phyloP scores from a whole-genome alignment of 2,888 invertebrate species.

The Campoplex nolae region DNA sequence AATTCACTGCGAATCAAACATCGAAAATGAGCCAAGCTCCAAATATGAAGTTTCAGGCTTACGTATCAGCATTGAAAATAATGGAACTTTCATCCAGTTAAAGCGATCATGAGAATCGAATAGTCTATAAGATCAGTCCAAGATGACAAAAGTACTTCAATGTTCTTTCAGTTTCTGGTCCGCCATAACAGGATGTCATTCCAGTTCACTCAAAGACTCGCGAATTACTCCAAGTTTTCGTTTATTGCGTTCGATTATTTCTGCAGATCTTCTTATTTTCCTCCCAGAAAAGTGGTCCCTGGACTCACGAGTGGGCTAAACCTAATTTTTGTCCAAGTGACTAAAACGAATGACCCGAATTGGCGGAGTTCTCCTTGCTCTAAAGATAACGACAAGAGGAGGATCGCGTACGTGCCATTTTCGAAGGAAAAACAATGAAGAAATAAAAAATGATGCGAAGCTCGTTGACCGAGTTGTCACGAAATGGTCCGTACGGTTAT shows the following conservation, averaged over 20 bases:
- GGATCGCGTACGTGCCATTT: background rate
- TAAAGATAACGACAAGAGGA: background rate
- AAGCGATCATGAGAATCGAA: too few relatives aligned
- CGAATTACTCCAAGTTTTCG: background rate
- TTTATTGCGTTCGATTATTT: background rate
- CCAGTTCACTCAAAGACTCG: background rate
- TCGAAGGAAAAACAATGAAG: background rate
- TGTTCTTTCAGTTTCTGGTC: background rate
- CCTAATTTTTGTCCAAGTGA: background rate
- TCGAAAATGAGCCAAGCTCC: too few relatives aligned
- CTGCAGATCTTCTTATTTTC: background rate
- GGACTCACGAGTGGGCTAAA: background rate
- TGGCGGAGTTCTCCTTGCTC: too few relatives aligned
- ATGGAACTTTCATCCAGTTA: too few relatives aligned
- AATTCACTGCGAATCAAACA: too few relatives aligned
- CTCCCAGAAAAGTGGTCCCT: background rate
- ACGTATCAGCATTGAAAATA: too few relatives aligned
- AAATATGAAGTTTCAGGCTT: too few relatives aligned
- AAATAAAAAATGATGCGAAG: background rate
- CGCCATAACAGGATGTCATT: background rate
- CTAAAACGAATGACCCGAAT: background rate
- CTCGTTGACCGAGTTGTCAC: background rate
- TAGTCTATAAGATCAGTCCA: too few relatives aligned
- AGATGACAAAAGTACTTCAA: too few relatives aligned
- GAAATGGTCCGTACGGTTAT: constrained; percentile 2